These are phyloP conservation scores for Artibeus lituratus DNA, from an alignment of 2,797 vertebrate genomes.

Conservation along the genomic window DNA sequence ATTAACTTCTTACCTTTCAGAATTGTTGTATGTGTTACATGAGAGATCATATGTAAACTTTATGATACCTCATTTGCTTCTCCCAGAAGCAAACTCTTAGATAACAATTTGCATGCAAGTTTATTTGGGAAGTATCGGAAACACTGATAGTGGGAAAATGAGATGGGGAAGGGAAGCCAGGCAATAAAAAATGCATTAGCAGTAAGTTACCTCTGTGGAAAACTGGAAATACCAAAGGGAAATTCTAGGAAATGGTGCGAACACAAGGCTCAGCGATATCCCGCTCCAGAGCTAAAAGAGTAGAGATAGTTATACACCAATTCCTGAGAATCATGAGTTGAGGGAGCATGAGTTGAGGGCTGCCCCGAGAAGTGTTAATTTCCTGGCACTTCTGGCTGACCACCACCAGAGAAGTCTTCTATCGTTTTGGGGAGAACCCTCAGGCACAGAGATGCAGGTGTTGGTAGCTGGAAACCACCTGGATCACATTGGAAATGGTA, in stretches of 20 bases:
- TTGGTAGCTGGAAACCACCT: not conserved
- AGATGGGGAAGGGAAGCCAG: not conserved
- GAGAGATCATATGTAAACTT: not conserved
- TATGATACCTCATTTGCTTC: not conserved
- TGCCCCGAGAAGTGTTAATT: not conserved
- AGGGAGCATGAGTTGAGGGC: not conserved
- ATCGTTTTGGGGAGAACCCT: not conserved
- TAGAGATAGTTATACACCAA: not conserved
- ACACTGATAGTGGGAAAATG: not conserved
- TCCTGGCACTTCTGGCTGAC: not conserved
- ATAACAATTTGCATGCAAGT: not conserved
- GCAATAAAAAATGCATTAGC: not conserved
- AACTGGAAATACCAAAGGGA: not conserved
- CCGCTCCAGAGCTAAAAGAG: not conserved
- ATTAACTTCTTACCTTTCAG: not conserved
- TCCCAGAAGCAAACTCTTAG: not conserved
- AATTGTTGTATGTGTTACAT: not conserved
- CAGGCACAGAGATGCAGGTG: not conserved
- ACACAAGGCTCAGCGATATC: not conserved
- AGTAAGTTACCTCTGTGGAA: not conserved
- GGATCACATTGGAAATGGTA: not conserved
- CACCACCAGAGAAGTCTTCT: not conserved
- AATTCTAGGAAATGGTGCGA: not conserved
- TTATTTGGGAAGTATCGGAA: not conserved
- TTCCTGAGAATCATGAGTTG: not conserved